Base-by-base conservation (phyloP, 2,797 vertebrate genomes). In the Champsocephalus gunnari region DNA sequence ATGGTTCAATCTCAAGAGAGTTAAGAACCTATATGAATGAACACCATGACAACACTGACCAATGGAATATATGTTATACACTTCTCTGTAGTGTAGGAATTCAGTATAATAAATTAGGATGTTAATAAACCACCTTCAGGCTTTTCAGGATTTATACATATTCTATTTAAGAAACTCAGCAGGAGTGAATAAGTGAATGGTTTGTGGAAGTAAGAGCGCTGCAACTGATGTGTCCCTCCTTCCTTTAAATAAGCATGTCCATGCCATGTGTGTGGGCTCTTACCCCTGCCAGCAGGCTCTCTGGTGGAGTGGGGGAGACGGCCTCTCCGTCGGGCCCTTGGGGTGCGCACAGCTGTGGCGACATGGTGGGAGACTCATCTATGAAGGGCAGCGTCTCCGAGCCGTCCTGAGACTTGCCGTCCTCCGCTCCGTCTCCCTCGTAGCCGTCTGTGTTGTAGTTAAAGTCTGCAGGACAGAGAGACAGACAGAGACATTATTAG, bases 311-410 rank as follows among this genome's bases (percentile, higher is more conserved):
- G 58, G 97, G 96, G 0, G 96, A 97, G 13, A 96, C 85, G 0
- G 89, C 70, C 38, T 96, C 96, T 4, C 96, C 93, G 1, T 98
- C 96, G 5, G 96, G 96, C 75, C 95, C 92, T 0, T 96, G 95
- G 77, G 93, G 78, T 0, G 96, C 92, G 0, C 98, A 97, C 92
- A 99, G 96, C 90, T 98, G 97, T 21, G 98, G 98, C 4, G 98
- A 99, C 97, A 98, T 98, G 90, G 98, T 99, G 87, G 98, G 98
- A 0, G 98, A 99, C 83, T 99, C 98, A 0, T 99, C 98, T 57
- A 99, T 99, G 88, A 96, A 99, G 4, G 98, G 98, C 97, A 99
- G 97, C 71, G 97, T 97, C 93, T 99, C 98, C 0, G 98, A 98
- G 89, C 97, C 96, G 68, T 99, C 97, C 0, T 98, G 96, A 80